phyloP scores from a whole-genome alignment of 2,888 invertebrate genomes.

The Bhutanitis thaidina region DNA sequence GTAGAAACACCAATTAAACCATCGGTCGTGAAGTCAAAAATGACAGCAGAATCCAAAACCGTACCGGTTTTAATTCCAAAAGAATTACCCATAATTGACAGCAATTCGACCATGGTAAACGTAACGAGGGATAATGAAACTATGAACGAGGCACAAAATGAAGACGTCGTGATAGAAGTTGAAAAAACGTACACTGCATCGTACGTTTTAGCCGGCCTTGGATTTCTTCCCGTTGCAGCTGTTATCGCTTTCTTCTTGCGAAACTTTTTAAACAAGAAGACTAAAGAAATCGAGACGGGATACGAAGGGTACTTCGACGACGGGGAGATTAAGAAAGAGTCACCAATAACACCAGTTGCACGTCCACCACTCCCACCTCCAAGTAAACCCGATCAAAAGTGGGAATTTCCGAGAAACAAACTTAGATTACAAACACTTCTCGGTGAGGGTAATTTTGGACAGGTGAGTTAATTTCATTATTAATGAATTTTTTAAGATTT shows the following conservation, averaged over 20 bases:
- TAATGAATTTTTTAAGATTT: neutral
- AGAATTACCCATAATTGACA: constrained; percentile 32
- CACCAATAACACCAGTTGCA: constrained; percentile 75
- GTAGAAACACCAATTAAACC: constrained; percentile 43
- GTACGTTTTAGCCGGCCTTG: constrained; percentile 80
- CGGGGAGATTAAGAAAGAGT: constrained; percentile 72
- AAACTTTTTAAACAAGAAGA: constrained; percentile 75
- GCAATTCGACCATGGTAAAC: constrained; percentile 37
- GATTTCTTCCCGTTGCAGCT: constrained; percentile 79
- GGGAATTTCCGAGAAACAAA: constrained; percentile 89
- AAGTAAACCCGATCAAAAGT: constrained; percentile 80
- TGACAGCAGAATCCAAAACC: constrained; percentile 62
- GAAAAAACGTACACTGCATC: constrained; percentile 81
- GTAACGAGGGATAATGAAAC: constrained; percentile 39
- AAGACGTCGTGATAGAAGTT: constrained; percentile 79
- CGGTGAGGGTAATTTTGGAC: constrained; percentile 92
- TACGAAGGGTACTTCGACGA: constrained; percentile 82
- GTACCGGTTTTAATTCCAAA: constrained; percentile 40
- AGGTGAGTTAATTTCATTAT: constrained; percentile 59
- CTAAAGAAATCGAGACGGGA: constrained; percentile 77
- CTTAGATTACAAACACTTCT: constrained; percentile 87
- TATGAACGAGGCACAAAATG: constrained; percentile 49
- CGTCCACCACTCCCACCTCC: constrained; percentile 77
- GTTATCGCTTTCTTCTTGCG: constrained; percentile 79
- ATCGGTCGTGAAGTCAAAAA: constrained; percentile 64